These are phyloP conservation scores for Madoqua kirkii DNA, from an alignment of 2,113 vertebrate species.

Conservation along the genomic window DNA sequence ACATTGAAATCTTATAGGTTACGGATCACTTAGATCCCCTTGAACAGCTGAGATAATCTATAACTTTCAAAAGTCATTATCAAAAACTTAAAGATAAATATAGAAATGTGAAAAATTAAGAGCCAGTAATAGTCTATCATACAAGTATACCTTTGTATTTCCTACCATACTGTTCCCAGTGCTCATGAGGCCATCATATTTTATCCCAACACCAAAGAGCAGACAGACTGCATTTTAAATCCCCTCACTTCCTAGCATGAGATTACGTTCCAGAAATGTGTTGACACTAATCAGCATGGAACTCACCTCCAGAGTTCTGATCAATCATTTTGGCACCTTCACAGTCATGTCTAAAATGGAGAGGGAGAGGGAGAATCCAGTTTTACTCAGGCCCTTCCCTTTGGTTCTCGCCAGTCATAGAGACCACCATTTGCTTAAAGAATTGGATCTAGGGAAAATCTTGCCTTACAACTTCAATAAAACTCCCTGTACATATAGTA, in stretches of 20 bases:
- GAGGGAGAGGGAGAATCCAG: accelerated
- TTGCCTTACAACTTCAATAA: not conserved
- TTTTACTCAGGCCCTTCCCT: not conserved
- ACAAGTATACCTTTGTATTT: not conserved
- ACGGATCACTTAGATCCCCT: not conserved
- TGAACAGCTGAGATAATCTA: not conserved
- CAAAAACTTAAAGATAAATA: not conserved
- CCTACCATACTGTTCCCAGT: not conserved
- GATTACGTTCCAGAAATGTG: not conserved
- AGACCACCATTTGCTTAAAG: not conserved
- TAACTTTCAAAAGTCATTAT: not conserved
- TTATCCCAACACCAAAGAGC: not conserved
- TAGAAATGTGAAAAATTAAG: not conserved
- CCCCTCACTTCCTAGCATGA: not conserved
- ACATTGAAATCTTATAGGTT: not conserved
- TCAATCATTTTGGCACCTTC: not conserved
- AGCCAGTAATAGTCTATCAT: not conserved
- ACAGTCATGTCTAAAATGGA: not conserved
- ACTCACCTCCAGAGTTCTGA: not conserved
- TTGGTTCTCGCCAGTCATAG: not conserved
- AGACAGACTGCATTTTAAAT: not conserved
- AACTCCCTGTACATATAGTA: not conserved
- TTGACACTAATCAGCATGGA: not conserved
- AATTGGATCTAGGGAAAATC: not conserved
- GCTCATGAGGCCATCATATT: not conserved